phyloP scores from a whole-genome alignment of 2,888 invertebrate genomes.

The Leucania comma region DNA sequence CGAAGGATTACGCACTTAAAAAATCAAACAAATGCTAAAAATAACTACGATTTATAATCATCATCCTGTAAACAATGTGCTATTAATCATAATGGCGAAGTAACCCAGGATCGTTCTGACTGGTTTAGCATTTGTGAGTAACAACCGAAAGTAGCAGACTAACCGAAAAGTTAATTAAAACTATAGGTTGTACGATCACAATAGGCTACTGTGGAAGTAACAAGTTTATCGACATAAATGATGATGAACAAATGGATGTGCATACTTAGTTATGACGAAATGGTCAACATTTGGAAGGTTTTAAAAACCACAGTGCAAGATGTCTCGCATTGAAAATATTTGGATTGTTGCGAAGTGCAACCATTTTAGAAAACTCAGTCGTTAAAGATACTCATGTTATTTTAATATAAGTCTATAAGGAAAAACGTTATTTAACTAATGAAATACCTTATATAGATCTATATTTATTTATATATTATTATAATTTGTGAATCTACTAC shows the following conservation, averaged over 20 bases:
- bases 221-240: background rate
- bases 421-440: slow-evolving; percentile 13
- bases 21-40: slow-evolving; percentile 17
- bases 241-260: background rate
- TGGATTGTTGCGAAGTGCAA: background rate
- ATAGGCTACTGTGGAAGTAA: slow-evolving; percentile 12
- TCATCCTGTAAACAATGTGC: slow-evolving; percentile 30
- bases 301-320: background rate
- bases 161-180: slow-evolving; percentile 15
- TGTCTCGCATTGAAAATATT: background rate
- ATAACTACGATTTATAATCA: slow-evolving; percentile 26
- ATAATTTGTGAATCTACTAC: background rate
- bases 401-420: background rate
- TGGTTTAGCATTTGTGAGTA: slow-evolving; percentile 19
- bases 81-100: slow-evolving; percentile 18
- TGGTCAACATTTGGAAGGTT: background rate
- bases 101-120: slow-evolving; percentile 11
- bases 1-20: slow-evolving; percentile 13
- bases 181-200: slow-evolving; percentile 7
- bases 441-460: background rate
- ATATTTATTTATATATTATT: slow-evolving; percentile 4
- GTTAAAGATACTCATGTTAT: slow-evolving; percentile 3
- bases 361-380: background rate
- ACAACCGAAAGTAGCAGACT: slow-evolving; percentile 40
- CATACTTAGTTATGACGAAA: background rate